Percentiles rank a stretch among this genome's conserved stretches.
phyloP scores from a whole-genome alignment of 1,140 invertebrate species.

The Eurosta solidaginis region DNA sequence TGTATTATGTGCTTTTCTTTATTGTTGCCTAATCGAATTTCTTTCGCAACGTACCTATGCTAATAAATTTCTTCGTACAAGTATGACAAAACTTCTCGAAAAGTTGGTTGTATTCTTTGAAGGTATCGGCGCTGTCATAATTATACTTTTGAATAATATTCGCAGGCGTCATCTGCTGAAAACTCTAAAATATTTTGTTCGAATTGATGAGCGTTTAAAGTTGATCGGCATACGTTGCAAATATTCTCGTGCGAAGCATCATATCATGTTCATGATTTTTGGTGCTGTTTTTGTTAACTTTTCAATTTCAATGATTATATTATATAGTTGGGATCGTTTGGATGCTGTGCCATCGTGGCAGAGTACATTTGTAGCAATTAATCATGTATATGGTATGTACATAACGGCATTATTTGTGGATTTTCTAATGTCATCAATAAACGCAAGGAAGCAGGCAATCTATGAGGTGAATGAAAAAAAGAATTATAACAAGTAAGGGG shows the following conservation, averaged over 20 bases:
- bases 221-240: conserved; percentile 45
- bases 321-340: conserved; percentile 14
- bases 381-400: neutral
- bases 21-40: conserved; percentile 47
- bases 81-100: conserved; percentile 51
- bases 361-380: neutral
- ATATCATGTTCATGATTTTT: neutral
- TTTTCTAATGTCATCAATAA: conserved; percentile 1
- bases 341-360: conserved; percentile 18
- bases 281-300: neutral
- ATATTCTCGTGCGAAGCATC: conserved; percentile 48
- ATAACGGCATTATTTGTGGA: neutral
- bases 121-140: conserved; percentile 44
- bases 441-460: neutral
- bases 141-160: conserved; percentile 46
- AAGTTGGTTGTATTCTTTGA: conserved; percentile 50
- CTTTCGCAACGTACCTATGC: conserved; percentile 48
- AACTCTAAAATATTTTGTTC: conserved; percentile 43
- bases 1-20: conserved; percentile 43
- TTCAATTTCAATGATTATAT: neutral
- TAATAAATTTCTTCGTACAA: conserved; percentile 50
- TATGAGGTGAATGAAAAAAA: no score
- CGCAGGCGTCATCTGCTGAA: conserved; percentile 45
- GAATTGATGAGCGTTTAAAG: conserved; percentile 46
- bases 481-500: no score